phyloP scores from a whole-genome alignment of 1,140 invertebrate genomes.

The Drosophila watanabei region DNA sequence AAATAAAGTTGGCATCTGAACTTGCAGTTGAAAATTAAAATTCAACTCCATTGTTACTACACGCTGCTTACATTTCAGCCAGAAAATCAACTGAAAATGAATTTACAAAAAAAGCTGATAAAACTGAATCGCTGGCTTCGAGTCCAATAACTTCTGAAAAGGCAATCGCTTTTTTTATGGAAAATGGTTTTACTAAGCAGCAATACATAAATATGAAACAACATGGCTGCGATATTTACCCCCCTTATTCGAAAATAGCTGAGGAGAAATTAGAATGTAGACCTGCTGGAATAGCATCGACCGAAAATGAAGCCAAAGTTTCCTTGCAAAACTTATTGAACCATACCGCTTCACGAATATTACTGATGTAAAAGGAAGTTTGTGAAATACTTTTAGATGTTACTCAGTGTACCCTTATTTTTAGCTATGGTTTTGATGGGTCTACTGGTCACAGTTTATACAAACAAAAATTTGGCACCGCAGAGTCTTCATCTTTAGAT shows the following conservation, averaged over 20 bases:
- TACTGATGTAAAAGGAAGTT: conserved; percentile 8
- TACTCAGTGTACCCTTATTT: not conserved
- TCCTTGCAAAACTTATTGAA: conserved; percentile 7
- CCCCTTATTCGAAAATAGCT: not conserved
- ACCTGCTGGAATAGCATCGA: not conserved
- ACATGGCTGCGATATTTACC: not conserved
- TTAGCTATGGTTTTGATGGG: conserved; percentile 1
- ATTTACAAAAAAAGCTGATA: too few relatives aligned
- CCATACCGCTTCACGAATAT: conserved; percentile 5
- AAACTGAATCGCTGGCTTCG: too few relatives aligned
- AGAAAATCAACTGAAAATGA: too few relatives aligned
- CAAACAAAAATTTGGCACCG: not conserved
- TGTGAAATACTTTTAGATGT: conserved; percentile 7
- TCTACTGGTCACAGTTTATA: conserved; percentile 4
- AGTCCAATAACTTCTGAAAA: conserved; percentile 3
- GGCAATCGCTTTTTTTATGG: not conserved
- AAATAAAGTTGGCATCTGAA: too few relatives aligned
- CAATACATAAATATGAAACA: not conserved
- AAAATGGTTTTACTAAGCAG: not conserved
- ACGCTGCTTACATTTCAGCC: too few relatives aligned
- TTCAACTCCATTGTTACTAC: too few relatives aligned
- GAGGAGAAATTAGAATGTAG: conserved; percentile 7
- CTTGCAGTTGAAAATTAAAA: too few relatives aligned
- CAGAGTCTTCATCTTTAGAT: too few relatives aligned
- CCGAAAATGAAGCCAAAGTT: conserved; percentile 7